Conservation (phyloP, 2,113 vertebrate genomes). For the Bubalus kerabau region DNA sequence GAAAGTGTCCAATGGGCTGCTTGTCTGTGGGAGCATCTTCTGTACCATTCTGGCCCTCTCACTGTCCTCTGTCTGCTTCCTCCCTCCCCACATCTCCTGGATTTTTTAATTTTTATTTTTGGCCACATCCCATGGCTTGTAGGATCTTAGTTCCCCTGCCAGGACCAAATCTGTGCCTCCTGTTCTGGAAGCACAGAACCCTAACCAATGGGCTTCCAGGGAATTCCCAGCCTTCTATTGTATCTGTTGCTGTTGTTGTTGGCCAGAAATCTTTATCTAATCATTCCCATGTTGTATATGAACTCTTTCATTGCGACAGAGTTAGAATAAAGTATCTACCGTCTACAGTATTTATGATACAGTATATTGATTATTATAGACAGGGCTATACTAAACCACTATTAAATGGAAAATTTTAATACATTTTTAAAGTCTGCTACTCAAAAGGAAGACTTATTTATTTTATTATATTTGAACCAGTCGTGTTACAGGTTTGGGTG, state of each 20-base stretch:
- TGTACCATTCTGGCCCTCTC: neutral
- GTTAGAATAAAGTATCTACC: neutral
- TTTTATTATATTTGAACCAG: neutral
- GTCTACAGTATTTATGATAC: neutral
- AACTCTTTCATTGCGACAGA: neutral
- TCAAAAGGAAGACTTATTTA: neutral
- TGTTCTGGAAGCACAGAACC: neutral
- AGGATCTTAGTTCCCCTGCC: neutral
- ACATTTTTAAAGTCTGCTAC: neutral
- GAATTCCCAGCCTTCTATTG: neutral
- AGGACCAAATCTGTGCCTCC: neutral
- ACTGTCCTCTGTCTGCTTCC: neutral
- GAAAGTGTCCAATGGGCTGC: neutral
- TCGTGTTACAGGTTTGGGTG: neutral
- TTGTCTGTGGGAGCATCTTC: neutral
- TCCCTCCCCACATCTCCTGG: rapidly evolving
- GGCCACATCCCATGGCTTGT: neutral
- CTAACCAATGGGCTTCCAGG: neutral
- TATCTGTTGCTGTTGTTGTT: neutral
- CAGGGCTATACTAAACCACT: neutral
- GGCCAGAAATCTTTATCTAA: neutral
- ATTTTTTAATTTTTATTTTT: neutral
- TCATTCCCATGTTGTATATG: neutral
- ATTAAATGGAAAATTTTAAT: neutral
- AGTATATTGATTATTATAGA: neutral